These are phyloP conservation scores for Scolanthus callimorphus DNA, from an alignment of 92 coral and sea anemone species.

Conservation along the genomic window DNA sequence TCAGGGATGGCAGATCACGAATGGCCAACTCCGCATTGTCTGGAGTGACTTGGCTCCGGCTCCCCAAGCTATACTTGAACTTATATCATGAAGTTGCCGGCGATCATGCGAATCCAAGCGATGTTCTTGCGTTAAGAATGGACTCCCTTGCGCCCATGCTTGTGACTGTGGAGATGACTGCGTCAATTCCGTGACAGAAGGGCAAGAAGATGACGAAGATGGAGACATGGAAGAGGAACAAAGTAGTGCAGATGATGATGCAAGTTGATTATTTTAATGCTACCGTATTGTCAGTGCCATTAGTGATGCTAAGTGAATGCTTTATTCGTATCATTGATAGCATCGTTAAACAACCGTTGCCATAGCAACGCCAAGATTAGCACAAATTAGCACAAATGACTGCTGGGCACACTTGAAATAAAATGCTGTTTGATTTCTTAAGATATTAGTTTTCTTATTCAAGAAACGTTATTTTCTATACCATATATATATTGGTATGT, in stretches of 20 bases:
- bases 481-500: too few species aligned
- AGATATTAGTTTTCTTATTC: too few species aligned
- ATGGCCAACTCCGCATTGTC: conserved; percentile 12
- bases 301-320: too few species aligned
- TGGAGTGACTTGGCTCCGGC: conserved; percentile 37
- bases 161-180: conserved; percentile 26
- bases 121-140: conserved; percentile 35
- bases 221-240: conserved; percentile 1
- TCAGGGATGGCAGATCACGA: conserved; percentile 29
- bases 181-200: conserved; percentile 4
- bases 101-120: conserved; percentile 31
- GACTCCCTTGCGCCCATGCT: conserved; percentile 39
- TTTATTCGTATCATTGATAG: too few species aligned
- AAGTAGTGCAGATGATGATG: neutral
- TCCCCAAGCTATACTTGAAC: conserved; percentile 31
- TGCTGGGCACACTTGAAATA: too few species aligned
- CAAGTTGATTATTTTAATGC: too few species aligned
- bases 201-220: conserved; percentile 1
- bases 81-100: conserved; percentile 35
- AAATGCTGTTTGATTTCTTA: too few species aligned
- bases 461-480: too few species aligned
- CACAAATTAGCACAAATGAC: too few species aligned
- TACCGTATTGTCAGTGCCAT: too few species aligned
- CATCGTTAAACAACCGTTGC: too few species aligned
- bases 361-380: too few species aligned